A percentile compares a stretch with the other conserved stretches of the same genome.
These are phyloP conservation scores for Galago senegalensis DNA, from an alignment of 2,797 vertebrate genomes.

Conservation along the genomic window DNA sequence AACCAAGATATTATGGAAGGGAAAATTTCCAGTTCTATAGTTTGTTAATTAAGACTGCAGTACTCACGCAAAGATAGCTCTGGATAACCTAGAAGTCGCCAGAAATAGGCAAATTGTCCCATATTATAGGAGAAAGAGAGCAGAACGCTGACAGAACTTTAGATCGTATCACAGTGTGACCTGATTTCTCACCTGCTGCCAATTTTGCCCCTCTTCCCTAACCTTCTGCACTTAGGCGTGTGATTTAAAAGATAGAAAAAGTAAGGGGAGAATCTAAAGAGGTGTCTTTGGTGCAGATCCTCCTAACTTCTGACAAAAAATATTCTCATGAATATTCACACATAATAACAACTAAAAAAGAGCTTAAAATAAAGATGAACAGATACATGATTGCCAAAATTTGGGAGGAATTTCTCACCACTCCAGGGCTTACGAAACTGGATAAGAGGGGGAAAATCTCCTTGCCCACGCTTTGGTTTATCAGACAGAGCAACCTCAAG, in stretches of 20 bases:
- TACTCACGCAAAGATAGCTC: not conserved
- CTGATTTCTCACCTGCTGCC: not conserved
- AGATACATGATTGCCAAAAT: constrained; percentile 53
- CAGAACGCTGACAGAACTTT: not conserved
- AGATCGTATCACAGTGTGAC: not conserved
- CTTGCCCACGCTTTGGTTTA: not conserved
- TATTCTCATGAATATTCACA: constrained; percentile 48
- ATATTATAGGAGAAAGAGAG: not conserved
- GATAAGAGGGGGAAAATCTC: not conserved
- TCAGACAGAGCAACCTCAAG: not conserved
- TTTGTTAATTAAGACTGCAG: constrained; percentile 8
- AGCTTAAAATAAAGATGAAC: constrained; percentile 61
- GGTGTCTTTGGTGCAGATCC: not conserved
- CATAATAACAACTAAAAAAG: constrained; percentile 21
- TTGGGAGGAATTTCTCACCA: constrained; percentile 24
- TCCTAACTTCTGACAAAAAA: constrained; percentile 35
- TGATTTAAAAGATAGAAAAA: constrained; percentile 6
- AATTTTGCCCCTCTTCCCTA: not conserved
- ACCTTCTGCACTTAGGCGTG: not conserved
- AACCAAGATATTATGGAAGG: constrained; percentile 14
- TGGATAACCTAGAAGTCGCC: constrained; percentile 36
- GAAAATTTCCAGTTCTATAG: constrained; percentile 30
- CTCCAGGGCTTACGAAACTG: constrained; percentile 13
- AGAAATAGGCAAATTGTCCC: constrained; percentile 5
- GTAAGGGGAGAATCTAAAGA: not conserved